Evolutionary conservation across 2,113 vertebrate species (phyloP).

Genomic region (Setophaga kirtlandii): DNA sequence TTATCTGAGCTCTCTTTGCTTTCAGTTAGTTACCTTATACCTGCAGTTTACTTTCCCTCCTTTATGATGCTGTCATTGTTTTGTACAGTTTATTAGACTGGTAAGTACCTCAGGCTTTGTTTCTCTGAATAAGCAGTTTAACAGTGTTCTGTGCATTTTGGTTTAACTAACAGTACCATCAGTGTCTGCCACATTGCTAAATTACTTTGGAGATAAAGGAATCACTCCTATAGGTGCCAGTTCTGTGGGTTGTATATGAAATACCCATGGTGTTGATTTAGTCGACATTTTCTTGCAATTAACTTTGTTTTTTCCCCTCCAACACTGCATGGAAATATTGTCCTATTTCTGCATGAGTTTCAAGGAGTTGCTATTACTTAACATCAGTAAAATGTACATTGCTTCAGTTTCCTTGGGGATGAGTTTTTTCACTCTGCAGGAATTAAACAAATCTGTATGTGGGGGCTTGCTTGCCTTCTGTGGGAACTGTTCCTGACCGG

Average conservation of each 20-base stretch:
- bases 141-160: conserved; percentile 61
- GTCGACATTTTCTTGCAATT: not conserved
- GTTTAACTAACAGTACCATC: conserved; percentile 75
- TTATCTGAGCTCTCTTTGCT: conserved; percentile 73
- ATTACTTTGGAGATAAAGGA: not conserved
- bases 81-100: conserved; percentile 95
- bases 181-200: not conserved
- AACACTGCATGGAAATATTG: not conserved
- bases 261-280: not conserved
- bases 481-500: not conserved
- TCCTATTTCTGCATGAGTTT: not conserved
- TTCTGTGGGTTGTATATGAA: not conserved
- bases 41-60: conserved; percentile 80
- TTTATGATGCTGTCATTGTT: conserved; percentile 83
- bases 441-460: not conserved
- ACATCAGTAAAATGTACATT: not conserved
- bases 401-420: not conserved
- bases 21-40: conserved; percentile 77
- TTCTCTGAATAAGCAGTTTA: conserved; percentile 57
- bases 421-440: not conserved
- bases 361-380: not conserved
- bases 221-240: not conserved
- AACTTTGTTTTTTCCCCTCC: not conserved
- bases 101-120: conserved; percentile 86
- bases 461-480: no score